Evolutionary conservation across 2,888 invertebrate genomes (phyloP).

Genomic region (Ochlodes sylvanus): DNA sequence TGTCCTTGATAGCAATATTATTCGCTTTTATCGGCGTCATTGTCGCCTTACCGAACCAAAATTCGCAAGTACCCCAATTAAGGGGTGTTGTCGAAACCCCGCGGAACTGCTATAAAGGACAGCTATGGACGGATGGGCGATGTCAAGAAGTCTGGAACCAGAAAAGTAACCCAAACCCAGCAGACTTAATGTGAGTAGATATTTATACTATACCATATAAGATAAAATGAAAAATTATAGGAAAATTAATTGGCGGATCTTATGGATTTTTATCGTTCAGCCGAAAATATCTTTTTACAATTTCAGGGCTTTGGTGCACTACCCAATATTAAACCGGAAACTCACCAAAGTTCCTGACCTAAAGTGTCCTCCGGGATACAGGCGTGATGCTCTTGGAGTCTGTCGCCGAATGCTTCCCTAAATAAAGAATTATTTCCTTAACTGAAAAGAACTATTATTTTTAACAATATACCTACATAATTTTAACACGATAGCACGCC

Average conservation of each 20-base stretch:
- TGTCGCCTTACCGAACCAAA: constrained; percentile 1
- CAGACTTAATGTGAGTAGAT: constrained; percentile 25
- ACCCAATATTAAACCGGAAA: constrained; percentile 2
- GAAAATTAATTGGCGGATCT: no score
- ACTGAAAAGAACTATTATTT: no score
- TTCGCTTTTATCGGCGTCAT: constrained; percentile 10
- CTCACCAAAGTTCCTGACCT: constrained; percentile 52
- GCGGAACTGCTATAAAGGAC: constrained; percentile 47
- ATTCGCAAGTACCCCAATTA: not conserved
- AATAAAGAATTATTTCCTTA: no score
- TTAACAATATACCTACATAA: no score
- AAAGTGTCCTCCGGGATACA: constrained; percentile 66
- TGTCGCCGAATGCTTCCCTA: constrained; percentile 57
- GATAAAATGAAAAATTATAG: no score
- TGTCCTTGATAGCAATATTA: constrained; percentile 9
- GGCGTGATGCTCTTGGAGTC: constrained; percentile 60
- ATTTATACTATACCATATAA: no score
- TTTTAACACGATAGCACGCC: no score
- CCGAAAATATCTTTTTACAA: not conserved
- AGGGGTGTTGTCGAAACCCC: constrained; percentile 49
- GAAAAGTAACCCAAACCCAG: constrained; percentile 36
- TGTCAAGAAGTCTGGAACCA: constrained; percentile 58
- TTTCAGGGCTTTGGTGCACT: constrained; percentile 10
- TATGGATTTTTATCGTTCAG: no score
- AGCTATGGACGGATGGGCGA: constrained; percentile 51